Conservation (phyloP, 2,797 vertebrate species). For the Myotis daubentonii region DNA sequence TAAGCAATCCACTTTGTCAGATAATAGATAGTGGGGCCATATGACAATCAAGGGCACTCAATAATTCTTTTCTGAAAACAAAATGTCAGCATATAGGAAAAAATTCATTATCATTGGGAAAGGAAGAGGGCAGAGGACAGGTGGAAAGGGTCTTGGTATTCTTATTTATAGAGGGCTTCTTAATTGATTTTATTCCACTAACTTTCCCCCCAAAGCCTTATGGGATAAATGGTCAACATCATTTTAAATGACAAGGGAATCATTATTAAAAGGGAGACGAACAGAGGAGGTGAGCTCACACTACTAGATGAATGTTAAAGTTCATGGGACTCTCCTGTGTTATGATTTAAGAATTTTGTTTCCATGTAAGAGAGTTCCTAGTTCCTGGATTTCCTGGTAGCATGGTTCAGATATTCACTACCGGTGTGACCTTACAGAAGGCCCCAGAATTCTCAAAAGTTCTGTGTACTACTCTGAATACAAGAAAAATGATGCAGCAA, state of each 20-base stretch:
- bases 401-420: not conserved
- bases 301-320: not conserved
- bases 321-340: not conserved
- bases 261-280: not conserved
- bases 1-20: not conserved
- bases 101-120: not conserved
- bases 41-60: not conserved
- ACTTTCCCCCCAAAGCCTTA: not conserved
- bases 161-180: not conserved
- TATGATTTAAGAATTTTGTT: not conserved
- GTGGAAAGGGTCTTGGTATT: not conserved
- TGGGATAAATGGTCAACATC: not conserved
- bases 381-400: not conserved
- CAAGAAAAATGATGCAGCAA: not conserved
- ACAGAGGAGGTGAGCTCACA: accelerated
- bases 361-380: not conserved
- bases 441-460: not conserved
- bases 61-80: not conserved
- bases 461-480: not conserved
- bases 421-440: not conserved
- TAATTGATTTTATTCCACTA: not conserved
- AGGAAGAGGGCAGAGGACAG: not conserved
- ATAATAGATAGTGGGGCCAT: not conserved
- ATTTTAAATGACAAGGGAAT: not conserved
- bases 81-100: not conserved